Evolutionary conservation across 2,888 invertebrate species (phyloP).

Genomic region (Campoplex capitator): DNA sequence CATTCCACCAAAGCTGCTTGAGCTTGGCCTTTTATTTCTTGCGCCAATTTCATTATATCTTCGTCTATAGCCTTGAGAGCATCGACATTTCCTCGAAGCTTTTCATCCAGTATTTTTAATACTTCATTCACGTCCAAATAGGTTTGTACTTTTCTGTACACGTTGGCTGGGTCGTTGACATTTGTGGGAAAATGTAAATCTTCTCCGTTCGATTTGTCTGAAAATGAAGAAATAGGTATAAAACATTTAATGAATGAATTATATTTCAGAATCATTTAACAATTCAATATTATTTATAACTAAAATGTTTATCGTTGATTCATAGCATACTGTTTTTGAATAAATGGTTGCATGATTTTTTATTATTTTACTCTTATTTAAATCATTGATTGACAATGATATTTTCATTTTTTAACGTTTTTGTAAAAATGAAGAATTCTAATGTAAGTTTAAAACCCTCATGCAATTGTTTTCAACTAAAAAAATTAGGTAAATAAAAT

Average conservation of each 20-base stretch:
- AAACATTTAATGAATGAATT: slow-evolving; percentile 30
- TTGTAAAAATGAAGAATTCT: too few relatives aligned
- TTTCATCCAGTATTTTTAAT: slow-evolving; percentile 78
- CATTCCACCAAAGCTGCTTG: slow-evolving; percentile 80
- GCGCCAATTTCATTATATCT: slow-evolving; percentile 81
- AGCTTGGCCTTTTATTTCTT: slow-evolving; percentile 83
- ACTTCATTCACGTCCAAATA: slow-evolving; percentile 81
- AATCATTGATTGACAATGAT: too few relatives aligned
- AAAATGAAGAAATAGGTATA: slow-evolving; percentile 59
- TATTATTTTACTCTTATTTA: neutral
- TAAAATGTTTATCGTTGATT: too few relatives aligned
- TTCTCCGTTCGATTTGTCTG: slow-evolving; percentile 84
- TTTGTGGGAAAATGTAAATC: slow-evolving; percentile 69
- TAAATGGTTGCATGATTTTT: neutral
- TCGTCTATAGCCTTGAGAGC: slow-evolving; percentile 77
- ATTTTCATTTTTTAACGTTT: too few relatives aligned
- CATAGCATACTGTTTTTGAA: slow-evolving; percentile 37
- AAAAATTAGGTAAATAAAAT: neutral
- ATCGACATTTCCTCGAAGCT: slow-evolving; percentile 77
- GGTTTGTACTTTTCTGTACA: slow-evolving; percentile 80
- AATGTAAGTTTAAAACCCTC: neutral
- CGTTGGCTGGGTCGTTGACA: slow-evolving; percentile 73
- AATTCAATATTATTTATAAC: too few relatives aligned
- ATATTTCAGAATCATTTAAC: slow-evolving; percentile 44
- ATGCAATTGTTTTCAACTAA: neutral